Evolutionary conservation across 2,797 vertebrate genomes (phyloP).

Genomic region (Argentina silus): DNA sequence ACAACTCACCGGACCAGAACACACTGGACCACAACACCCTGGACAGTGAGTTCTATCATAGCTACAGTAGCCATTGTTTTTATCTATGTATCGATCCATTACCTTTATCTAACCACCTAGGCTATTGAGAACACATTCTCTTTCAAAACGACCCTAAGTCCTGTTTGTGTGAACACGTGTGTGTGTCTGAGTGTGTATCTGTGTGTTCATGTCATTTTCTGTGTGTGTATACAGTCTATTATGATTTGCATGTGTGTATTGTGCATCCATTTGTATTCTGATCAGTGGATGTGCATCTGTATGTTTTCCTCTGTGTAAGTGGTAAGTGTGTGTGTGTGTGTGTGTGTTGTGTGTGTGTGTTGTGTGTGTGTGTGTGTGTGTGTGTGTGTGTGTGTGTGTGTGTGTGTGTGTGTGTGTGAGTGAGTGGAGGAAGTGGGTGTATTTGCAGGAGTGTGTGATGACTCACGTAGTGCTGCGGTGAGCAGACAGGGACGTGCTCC

Average conservation of each 20-base stretch:
- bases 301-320: neutral
- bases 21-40: slow-evolving; percentile 6
- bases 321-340: no score
- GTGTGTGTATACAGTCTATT: neutral
- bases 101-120: no score
- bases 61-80: no score
- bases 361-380: slow-evolving; percentile 15
- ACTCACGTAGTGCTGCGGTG: slow-evolving; percentile 58
- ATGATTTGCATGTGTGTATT: neutral
- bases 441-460: slow-evolving; percentile 48
- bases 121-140: no score
- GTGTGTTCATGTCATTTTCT: neutral
- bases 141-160: no score
- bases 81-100: no score
- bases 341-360: neutral
- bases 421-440: slow-evolving; percentile 64
- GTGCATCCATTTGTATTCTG: neutral
- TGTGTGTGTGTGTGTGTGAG: slow-evolving; percentile 38
- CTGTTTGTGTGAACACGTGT: neutral
- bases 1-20: no score
- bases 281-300: no score
- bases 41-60: slow-evolving; percentile 26
- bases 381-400: slow-evolving; percentile 12
- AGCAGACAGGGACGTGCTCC: slow-evolving; percentile 50
- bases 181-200: slow-evolving; percentile 5